Conservation (phyloP, 2,797 vertebrate genomes). For the Pempheris klunzingeri region DNA sequence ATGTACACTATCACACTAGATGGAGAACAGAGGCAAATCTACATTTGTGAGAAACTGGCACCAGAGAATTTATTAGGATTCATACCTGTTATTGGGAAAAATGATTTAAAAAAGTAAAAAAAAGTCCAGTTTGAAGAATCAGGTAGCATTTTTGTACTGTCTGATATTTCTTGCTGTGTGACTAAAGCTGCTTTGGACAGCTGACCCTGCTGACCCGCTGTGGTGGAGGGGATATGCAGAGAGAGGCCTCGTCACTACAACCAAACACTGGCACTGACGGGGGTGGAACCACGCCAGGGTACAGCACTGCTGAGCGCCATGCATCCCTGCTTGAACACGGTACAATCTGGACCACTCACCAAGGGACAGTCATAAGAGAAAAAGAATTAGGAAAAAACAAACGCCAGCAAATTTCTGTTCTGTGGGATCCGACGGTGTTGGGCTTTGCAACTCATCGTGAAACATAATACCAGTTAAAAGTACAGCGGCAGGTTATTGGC, state of each 20-base stretch:
- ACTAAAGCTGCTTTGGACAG: conserved; percentile 44
- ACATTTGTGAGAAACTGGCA: too few species aligned
- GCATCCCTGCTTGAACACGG: conserved; percentile 24
- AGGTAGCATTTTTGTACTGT: background rate
- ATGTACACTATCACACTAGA: background rate
- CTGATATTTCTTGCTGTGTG: conserved; percentile 29
- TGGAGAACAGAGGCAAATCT: background rate
- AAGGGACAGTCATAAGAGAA: background rate
- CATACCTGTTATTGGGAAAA: background rate
- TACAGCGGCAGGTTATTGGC: background rate
- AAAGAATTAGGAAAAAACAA: conserved; percentile 9
- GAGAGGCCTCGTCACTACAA: conserved; percentile 40
- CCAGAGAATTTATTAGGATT: too few species aligned
- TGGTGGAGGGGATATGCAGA: conserved; percentile 38
- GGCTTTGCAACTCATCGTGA: background rate
- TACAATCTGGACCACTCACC: conserved; percentile 55
- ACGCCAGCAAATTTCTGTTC: conserved; percentile 2
- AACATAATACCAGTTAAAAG: background rate
- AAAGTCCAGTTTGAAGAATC: background rate
- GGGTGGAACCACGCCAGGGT: conserved; percentile 59
- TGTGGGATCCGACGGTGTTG: background rate
- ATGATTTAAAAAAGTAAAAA: too few species aligned
- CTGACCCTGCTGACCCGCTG: conserved; percentile 59
- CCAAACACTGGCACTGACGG: conserved; percentile 55
- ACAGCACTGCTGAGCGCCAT: conserved; percentile 58